Conservation (phyloP, 2,113 vertebrate species). For the Accipiter virgatus region DNA sequence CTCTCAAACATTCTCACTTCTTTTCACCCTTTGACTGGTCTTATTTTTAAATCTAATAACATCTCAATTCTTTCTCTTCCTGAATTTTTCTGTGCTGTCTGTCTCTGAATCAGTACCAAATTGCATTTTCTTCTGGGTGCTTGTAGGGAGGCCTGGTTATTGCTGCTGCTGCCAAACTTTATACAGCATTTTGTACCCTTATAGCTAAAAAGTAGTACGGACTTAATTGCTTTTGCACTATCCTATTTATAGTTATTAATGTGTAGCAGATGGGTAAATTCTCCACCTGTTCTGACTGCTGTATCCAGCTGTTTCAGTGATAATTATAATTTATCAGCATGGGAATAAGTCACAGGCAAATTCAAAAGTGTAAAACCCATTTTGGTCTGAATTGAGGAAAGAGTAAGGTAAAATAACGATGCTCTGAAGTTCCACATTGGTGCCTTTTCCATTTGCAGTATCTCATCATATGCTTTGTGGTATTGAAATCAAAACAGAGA, state of each 20-base stretch:
- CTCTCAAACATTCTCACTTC: background rate
- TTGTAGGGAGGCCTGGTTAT: background rate
- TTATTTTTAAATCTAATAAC: background rate
- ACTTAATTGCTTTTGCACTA: background rate
- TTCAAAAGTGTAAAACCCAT: background rate
- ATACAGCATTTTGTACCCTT: background rate
- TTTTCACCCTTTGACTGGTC: background rate
- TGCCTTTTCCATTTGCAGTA: background rate
- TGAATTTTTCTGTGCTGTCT: background rate
- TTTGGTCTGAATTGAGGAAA: background rate
- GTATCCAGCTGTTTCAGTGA: conserved; percentile 35
- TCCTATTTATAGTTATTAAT: conserved; percentile 6
- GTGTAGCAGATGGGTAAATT: conserved; percentile 35
- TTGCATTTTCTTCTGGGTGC: background rate
- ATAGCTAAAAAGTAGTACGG: background rate
- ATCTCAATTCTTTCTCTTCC: background rate
- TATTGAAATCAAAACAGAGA: background rate
- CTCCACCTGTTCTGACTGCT: conserved; percentile 29
- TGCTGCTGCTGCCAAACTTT: background rate
- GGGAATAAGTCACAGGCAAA: background rate
- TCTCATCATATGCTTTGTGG: background rate
- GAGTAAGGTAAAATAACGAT: background rate
- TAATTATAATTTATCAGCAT: conserved; percentile 29
- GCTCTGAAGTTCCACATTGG: background rate
- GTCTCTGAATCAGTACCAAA: background rate